Evolutionary conservation across 2,797 vertebrate species (phyloP), one percentile per base, ranked within the genome.

Genomic region (Dicrostonyx torquatus): DNA sequence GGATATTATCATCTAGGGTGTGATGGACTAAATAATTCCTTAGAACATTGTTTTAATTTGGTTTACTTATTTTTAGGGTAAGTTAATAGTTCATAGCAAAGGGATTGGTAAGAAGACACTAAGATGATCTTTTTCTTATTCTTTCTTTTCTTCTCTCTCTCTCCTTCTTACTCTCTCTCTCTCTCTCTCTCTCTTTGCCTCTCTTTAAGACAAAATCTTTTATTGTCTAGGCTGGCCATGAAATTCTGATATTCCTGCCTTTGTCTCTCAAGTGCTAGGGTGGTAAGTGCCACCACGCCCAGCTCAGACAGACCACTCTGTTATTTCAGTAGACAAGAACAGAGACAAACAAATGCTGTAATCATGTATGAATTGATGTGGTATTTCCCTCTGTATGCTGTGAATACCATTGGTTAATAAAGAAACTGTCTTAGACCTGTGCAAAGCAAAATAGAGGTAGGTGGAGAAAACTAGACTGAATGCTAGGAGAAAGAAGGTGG

Each of bases 291-390:
- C 31, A 87, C 68, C 5, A 75, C 6, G 11, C 53, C 24, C 20
- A 85, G n/a, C 34, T 88, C 17, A 58, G 48, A 70, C 50, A 93
- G 70, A 45, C 24, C 60, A 78, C 45, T 83, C 66, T 94, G 76
- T 82, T 43, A 78, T 45, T 75, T 85, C 6, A 48, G 72, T 31
- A 75, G 31, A 80, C 68, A n/a, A 92, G 92, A 89, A 92, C 29
- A 95, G 55, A 94, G 87, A 85, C 14, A 88, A 84, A 84, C 83
- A 90, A 84, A 79, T 72, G 82, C n/a, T 37, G 34, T 22, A 78
- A 93, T 68, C 15, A 62, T 15, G 17, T 82, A n/a, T 94, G 50
- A 93, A 91, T 22, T 58, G 55, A 58, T 58, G 55, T 58, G 55
- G 55, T 18, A 22, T 58, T 58, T 58, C 20, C 20, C 55, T 58